Evolutionary conservation across 2,797 vertebrate genomes (phyloP).

Genomic region (Spondyliosoma cantharus): DNA sequence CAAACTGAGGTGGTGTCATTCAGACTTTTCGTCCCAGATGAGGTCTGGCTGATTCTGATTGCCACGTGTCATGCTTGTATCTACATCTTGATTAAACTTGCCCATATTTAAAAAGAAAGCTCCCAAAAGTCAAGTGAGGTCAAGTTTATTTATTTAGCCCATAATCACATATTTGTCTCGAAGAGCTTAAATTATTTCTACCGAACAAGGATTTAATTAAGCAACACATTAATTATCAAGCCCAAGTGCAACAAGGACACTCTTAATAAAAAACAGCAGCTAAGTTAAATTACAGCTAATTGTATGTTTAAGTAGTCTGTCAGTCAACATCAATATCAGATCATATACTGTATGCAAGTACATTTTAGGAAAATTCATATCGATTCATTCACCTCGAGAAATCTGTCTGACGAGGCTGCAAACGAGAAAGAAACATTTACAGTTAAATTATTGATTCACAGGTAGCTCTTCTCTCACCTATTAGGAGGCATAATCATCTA

Average conservation of each 20-base stretch:
- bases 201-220: constrained; percentile 8
- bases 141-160: background rate
- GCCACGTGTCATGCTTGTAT: too few species aligned
- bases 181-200: background rate
- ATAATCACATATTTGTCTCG: background rate
- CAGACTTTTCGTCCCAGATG: background rate
- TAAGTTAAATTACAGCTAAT: background rate
- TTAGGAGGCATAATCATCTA: too few species aligned
- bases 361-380: too few species aligned
- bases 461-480: too few species aligned
- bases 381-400: too few species aligned
- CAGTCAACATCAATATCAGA: background rate
- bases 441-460: too few species aligned
- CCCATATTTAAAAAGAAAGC: background rate
- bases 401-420: too few species aligned
- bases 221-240: background rate
- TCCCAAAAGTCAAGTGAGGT: background rate
- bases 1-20: background rate
- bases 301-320: background rate
- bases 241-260: background rate
- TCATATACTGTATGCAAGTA: background rate
- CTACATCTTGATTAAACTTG: background rate
- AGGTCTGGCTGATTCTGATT: background rate
- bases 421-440: too few species aligned
- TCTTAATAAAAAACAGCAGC: background rate